Percentiles rank a stretch among this genome's conserved stretches.
Conservation (phyloP, 2,113 vertebrate genomes). For the Etheostoma spectabile region DNA sequence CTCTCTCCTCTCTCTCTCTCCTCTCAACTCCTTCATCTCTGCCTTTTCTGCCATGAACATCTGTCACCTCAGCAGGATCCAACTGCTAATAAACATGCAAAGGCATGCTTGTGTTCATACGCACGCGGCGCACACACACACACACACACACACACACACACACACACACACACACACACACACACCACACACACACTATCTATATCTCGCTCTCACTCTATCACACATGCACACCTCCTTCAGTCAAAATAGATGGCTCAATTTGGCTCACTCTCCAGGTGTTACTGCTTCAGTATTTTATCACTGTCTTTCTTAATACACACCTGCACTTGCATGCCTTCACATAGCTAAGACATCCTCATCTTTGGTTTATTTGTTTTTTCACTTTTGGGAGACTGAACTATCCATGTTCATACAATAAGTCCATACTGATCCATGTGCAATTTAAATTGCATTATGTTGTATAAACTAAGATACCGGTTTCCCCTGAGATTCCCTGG, state of each 20-base stretch:
- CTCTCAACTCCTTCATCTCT: slow-evolving; percentile 32
- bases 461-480: slow-evolving; percentile 50
- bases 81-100: slow-evolving; percentile 60
- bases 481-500: slow-evolving; percentile 46
- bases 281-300: slow-evolving; percentile 20
- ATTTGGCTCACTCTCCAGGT: slow-evolving; percentile 24
- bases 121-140: slow-evolving; percentile 28
- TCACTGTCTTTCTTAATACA: slow-evolving; percentile 7
- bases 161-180: slow-evolving; percentile 9
- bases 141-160: slow-evolving; percentile 15
- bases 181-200: not conserved
- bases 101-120: not conserved
- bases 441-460: slow-evolving; percentile 24
- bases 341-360: slow-evolving; percentile 1
- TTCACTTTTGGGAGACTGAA: not conserved
- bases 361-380: not conserved
- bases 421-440: not conserved
- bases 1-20: too few species aligned
- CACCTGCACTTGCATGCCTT: slow-evolving; percentile 18
- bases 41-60: slow-evolving; percentile 70
- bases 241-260: slow-evolving; percentile 43
- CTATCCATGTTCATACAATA: slow-evolving; percentile 6
- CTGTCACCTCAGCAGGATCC: slow-evolving; percentile 77
- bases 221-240: slow-evolving; percentile 26
- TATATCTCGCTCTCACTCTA: slow-evolving; percentile 15